Evolutionary conservation across 2,797 vertebrate genomes (phyloP).

Genomic region (Anisognathus igniventris): DNA sequence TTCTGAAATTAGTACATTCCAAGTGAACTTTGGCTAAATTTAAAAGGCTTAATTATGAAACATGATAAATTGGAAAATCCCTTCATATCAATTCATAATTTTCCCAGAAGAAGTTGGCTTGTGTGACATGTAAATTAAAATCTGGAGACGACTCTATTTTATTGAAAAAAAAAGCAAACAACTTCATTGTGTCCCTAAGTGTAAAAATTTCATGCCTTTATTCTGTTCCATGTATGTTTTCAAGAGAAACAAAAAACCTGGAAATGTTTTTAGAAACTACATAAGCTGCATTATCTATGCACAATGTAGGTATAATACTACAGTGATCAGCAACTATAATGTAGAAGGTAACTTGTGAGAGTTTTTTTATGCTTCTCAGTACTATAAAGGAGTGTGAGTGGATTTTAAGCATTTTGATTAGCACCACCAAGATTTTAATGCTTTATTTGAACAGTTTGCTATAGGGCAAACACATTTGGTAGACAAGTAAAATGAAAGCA

Average conservation of each 20-base stretch:
- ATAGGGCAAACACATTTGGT: slow-evolving; percentile 80
- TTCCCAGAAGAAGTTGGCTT: neutral
- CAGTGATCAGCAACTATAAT: slow-evolving; percentile 68
- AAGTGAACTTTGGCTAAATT: slow-evolving; percentile 30
- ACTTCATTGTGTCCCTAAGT: neutral
- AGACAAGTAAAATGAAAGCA: slow-evolving; percentile 77
- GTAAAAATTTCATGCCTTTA: neutral
- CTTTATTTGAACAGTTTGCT: slow-evolving; percentile 81
- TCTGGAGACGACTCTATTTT: neutral
- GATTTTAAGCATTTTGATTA: slow-evolving; percentile 82
- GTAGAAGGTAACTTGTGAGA: slow-evolving; percentile 68
- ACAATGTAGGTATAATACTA: slow-evolving; percentile 28
- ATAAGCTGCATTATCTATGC: slow-evolving; percentile 38
- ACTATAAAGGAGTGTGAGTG: slow-evolving; percentile 73
- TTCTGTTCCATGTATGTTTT: neutral
- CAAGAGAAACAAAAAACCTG: neutral
- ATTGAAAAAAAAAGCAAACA: neutral
- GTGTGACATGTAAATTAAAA: neutral
- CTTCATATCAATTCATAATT: neutral
- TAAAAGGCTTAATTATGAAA: slow-evolving; percentile 2
- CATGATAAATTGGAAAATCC: neutral
- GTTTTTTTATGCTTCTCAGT: slow-evolving; percentile 68
- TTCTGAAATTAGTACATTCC: slow-evolving; percentile 27
- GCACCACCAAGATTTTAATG: slow-evolving; percentile 77
- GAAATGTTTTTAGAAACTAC: slow-evolving; percentile 23